These are phyloP conservation scores for Archivesica marissinica DNA, from an alignment of 1,140 invertebrate genomes.

Conservation along the genomic window DNA sequence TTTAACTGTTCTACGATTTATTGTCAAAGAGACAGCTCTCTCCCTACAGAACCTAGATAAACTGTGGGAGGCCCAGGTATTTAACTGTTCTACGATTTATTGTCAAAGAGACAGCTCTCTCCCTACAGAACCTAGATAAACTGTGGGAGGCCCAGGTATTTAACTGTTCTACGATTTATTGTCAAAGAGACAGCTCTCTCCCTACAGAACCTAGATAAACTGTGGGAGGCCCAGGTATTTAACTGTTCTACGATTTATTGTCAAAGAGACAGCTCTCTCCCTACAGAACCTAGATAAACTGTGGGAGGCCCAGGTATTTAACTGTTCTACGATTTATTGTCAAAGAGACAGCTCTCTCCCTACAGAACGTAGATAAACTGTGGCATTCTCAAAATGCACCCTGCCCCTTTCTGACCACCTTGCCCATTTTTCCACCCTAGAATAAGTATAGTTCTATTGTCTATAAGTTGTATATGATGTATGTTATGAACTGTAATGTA, in stretches of 20 bases:
- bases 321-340: no score
- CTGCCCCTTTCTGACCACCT: no score
- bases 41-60: conserved; percentile 96
- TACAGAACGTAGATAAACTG: no score
- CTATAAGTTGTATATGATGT: no score
- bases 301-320: conserved; percentile 94
- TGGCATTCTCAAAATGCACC: no score
- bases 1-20: conserved; percentile 91
- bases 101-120: conserved; percentile 97
- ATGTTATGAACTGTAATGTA: conserved; percentile 2
- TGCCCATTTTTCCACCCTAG: no score
- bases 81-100: conserved; percentile 92
- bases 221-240: conserved; percentile 95
- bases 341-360: no score
- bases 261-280: conserved; percentile 96
- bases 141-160: conserved; percentile 96
- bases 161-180: conserved; percentile 92
- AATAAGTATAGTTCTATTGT: no score
- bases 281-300: conserved; percentile 96
- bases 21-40: conserved; percentile 97
- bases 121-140: conserved; percentile 95
- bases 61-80: conserved; percentile 96
- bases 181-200: conserved; percentile 97
- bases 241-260: conserved; percentile 94
- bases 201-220: conserved; percentile 95